Evolutionary conservation across 92 coral and sea anemone genomes (phyloP), one percentile per base, ranked within the genome.

Genomic region (Parazoanthus atlanticus): DNA sequence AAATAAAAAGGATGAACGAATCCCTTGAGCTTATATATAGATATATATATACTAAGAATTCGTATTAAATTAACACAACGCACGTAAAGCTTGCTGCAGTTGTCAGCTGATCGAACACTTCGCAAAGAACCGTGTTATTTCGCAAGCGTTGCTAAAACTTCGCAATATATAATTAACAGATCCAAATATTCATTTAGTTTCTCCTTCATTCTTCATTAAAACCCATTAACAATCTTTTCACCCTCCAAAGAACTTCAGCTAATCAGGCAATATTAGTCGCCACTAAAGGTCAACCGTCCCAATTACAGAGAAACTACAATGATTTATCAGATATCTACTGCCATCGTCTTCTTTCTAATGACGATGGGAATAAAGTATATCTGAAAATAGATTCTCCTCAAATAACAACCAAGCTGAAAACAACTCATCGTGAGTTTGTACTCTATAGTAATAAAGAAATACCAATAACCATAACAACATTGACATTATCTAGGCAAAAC

Each of bases 131-230:
- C 43, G 84, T 19, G 21, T 15, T 56, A 16, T 29, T 64, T 75
- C n/a, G 47, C 32, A 82, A 40, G 33, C 56, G 46, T 61, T 61
- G 69, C 78, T 33, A 74, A 75, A 75, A 71, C 41, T 69, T 69
- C 87, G n/a, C 61, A 64, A 66, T 43, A 17, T 41, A 31, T 84
- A 40, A 41, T 67, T 69, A 69, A 52, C n/a, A 47, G 87, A 84
- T 69, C 78, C 32, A 46, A 65, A 84, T 29, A 28, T 25, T 12
- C 33, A 43, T 71, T 41, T 69, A 26, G 87, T 17, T 70, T 84
- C 74, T 61, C 32, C 56, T 43, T 84, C 41, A 41, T 84, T 41
- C 40, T 70, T 46, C 43, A 70, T 84, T 84, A 26, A 29, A 84
- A 13, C 1, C 65, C 25, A n/a, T 40, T 67, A 38, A 66, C 21